Conservation (phyloP, 2,888 invertebrate genomes). For the Nephrotoma appendiculata region DNA sequence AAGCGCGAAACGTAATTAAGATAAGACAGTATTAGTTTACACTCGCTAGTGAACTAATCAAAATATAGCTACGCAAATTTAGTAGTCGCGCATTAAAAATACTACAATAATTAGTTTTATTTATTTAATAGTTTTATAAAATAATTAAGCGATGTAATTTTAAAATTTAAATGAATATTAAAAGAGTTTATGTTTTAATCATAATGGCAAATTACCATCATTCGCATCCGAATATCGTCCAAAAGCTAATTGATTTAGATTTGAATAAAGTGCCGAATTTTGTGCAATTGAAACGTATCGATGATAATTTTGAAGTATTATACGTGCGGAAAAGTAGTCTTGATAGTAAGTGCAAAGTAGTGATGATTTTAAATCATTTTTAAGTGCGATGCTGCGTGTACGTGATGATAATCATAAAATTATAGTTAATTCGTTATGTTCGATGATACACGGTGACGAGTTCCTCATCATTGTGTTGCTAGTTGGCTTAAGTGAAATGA, state of each 20-base stretch:
- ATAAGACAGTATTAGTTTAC: background rate
- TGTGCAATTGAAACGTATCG: background rate
- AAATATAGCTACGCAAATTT: background rate
- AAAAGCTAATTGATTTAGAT: background rate
- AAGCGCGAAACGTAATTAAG: background rate
- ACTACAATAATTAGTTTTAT: background rate
- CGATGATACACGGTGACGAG: background rate
- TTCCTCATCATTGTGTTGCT: background rate
- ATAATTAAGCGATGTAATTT: background rate
- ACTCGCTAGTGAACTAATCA: background rate
- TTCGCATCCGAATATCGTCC: background rate
- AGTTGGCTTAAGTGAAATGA: background rate
- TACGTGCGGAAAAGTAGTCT: background rate
- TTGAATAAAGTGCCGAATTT: background rate
- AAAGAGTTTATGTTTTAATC: background rate
- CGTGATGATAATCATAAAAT: background rate
- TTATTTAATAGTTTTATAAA: background rate
- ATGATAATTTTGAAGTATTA: background rate
- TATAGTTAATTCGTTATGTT: background rate
- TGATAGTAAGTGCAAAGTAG: background rate
- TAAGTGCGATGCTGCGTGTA: background rate
- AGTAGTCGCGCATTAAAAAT: background rate
- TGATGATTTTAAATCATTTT: background rate
- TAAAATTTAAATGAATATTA: background rate
- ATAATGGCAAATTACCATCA: background rate